Evolutionary conservation across 92 coral and sea anemone genomes (phyloP).

Genomic region (Metridium senile): DNA sequence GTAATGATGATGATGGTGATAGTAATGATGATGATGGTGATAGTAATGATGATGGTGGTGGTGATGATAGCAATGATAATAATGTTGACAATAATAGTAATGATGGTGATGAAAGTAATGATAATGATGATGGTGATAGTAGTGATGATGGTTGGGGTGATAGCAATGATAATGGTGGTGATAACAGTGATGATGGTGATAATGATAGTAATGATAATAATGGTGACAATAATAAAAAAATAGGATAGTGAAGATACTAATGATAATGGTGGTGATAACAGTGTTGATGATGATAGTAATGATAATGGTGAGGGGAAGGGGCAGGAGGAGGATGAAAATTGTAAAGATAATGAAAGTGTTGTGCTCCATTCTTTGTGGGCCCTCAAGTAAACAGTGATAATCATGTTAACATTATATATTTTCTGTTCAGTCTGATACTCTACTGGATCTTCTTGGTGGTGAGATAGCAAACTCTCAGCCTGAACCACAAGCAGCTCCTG

Average conservation of each 20-base stretch:
- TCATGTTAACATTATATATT: too few species aligned
- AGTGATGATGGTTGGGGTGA: neutral
- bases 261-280: neutral
- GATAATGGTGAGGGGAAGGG: neutral
- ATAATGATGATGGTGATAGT: neutral
- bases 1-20: neutral
- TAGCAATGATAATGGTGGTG: neutral
- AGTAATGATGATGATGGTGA: neutral
- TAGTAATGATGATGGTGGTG: neutral
- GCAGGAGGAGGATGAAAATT: neutral
- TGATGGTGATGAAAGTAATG: neutral
- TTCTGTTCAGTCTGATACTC: slow-evolving; percentile 84
- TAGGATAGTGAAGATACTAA: neutral
- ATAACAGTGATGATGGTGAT: neutral
- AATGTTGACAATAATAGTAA: neutral
- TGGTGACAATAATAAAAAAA: neutral
- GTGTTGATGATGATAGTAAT: neutral
- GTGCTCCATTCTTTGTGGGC: neutral
- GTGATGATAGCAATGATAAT: neutral
- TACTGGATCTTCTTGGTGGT: slow-evolving; percentile 94
- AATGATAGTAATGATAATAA: neutral
- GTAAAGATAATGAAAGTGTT: neutral
- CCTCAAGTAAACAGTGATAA: too few species aligned
- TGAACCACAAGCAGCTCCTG: slow-evolving; percentile 69
- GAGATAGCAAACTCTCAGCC: slow-evolving; percentile 48